phyloP scores from a whole-genome alignment of 2,888 invertebrate species.

The Phyllotreta striolata region DNA sequence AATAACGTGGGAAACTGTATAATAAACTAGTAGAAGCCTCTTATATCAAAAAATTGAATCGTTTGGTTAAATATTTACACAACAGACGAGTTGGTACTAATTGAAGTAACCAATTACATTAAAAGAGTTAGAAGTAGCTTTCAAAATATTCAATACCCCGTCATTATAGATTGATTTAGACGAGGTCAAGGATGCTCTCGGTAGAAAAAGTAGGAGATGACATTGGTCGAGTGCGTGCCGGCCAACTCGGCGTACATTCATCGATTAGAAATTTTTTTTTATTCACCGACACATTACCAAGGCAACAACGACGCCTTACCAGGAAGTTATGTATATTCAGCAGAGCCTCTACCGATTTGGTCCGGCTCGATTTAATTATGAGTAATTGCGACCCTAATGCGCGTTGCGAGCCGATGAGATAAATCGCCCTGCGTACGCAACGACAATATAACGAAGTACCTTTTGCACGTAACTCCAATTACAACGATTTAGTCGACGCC shows the following conservation, averaged over 20 bases:
- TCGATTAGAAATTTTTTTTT: constrained; percentile 15
- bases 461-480: not conserved
- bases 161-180: constrained; percentile 14
- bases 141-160: constrained; percentile 1
- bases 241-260: constrained; percentile 4
- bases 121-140: not conserved
- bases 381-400: too few relatives aligned
- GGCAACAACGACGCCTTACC: constrained; percentile 16
- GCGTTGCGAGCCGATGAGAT: too few relatives aligned
- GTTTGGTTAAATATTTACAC: too few relatives aligned
- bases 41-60: too few relatives aligned
- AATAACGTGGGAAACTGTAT: too few relatives aligned
- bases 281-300: constrained; percentile 12
- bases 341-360: constrained; percentile 2
- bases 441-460: too few relatives aligned
- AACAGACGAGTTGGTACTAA: too few relatives aligned
- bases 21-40: too few relatives aligned
- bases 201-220: constrained; percentile 16
- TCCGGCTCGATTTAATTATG: not conserved
- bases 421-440: too few relatives aligned
- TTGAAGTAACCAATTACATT: too few relatives aligned
- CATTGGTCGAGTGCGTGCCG: constrained; percentile 8
- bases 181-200: constrained; percentile 14
- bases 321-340: constrained; percentile 1
- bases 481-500: constrained; percentile 2